phyloP scores from a whole-genome alignment of 2,888 invertebrate species.

The Acleris emargana region DNA sequence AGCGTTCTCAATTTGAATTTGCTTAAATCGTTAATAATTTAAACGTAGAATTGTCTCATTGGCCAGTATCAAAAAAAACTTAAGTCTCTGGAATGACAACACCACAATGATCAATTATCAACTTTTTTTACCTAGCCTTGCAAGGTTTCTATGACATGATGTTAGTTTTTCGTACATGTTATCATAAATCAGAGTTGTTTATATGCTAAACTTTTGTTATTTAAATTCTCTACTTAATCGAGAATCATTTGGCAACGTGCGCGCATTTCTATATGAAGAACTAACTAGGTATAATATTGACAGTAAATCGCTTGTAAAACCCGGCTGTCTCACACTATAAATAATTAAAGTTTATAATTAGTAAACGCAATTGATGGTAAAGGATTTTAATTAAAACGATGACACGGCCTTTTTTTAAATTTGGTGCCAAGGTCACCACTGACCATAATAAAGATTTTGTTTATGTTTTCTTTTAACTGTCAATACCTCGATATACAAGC shows the following conservation, averaged over 20 bases:
- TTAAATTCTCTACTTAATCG: not conserved
- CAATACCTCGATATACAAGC: not conserved
- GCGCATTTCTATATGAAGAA: not conserved
- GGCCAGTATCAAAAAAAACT: no score
- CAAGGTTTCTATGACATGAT: no score
- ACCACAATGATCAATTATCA: no score
- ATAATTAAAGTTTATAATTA: constrained; percentile 29
- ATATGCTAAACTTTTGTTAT: no score
- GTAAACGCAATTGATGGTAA: constrained; percentile 16
- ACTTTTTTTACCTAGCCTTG: no score
- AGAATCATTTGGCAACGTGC: not conserved
- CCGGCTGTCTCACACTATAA: constrained; percentile 9
- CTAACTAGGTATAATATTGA: not conserved
- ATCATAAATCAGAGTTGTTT: no score
- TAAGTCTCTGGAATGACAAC: no score
- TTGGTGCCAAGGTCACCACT: constrained; percentile 34
- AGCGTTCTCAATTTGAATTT: not conserved
- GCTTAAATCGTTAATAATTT: no score
- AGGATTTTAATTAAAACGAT: constrained; percentile 32
- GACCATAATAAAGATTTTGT: constrained; percentile 18
- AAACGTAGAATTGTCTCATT: no score
- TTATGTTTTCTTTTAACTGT: constrained; percentile 15
- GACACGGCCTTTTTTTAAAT: constrained; percentile 31
- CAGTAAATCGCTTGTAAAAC: constrained; percentile 4
- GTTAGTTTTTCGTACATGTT: no score